These are phyloP conservation scores for Tor tambroides DNA, from an alignment of 2,113 vertebrate genomes.

Conservation along the genomic window DNA sequence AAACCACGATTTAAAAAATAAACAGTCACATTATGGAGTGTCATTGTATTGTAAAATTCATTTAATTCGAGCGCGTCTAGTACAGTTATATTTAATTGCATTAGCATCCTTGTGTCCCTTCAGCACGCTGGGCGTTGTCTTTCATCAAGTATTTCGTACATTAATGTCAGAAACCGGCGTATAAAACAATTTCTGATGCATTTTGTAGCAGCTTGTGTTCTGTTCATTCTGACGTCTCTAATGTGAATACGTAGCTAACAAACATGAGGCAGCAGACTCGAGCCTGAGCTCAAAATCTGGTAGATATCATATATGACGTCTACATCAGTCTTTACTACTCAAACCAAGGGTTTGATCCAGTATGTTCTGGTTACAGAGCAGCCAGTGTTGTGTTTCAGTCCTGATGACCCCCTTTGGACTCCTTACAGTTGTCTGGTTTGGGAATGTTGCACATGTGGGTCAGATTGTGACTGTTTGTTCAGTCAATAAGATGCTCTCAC, in stretches of 20 bases:
- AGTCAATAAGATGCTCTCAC: conserved; percentile 45
- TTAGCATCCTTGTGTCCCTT: conserved; percentile 44
- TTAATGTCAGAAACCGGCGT: conserved; percentile 16
- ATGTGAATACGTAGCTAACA: not conserved
- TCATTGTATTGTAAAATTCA: not conserved
- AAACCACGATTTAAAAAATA: not conserved
- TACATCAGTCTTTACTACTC: not conserved
- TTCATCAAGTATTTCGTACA: conserved; percentile 17
- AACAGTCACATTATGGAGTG: not conserved
- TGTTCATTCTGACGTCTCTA: not conserved
- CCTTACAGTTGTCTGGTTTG: conserved; percentile 57
- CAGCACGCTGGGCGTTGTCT: conserved; percentile 74
- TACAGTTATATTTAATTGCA: conserved; percentile 69
- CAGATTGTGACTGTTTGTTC: conserved; percentile 63
- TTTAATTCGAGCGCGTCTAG: conserved; percentile 45
- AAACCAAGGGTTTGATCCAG: conserved; percentile 1
- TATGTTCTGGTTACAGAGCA: conserved; percentile 5
- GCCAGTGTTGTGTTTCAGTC: not conserved
- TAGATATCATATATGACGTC: not conserved
- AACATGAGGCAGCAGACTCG: not conserved
- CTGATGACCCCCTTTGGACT: conserved; percentile 36
- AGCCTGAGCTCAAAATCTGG: not conserved
- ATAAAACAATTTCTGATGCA: not conserved
- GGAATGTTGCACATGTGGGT: conserved; percentile 70
- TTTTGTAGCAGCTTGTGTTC: not conserved